Base-by-base conservation (phyloP, 2,113 vertebrate genomes). In the Sander vitreus region DNA sequence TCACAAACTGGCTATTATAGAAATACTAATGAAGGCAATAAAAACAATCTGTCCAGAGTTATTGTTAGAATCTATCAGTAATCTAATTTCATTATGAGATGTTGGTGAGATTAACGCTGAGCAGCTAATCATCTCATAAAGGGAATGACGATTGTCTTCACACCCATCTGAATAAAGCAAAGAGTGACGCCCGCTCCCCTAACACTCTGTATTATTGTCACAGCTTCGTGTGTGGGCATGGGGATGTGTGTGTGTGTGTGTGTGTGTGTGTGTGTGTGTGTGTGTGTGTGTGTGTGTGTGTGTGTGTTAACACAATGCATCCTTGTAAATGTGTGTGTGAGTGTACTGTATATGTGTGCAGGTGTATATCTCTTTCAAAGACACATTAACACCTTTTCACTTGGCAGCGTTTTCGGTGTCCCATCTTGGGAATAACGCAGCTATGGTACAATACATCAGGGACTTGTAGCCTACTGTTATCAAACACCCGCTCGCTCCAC, bases 341-440 rank as follows among this genome's bases (percentile, higher is more conserved):
- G 30, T 39, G n/a, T 15, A 33, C 54, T 30, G 23, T 76, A 66
- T 72, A 47, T 33, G 76, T 47, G 71, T 62, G 64, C 39, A n/a
- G 59, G 53, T 48, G 53, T 64, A 16, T 57, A 55, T 82, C 77
- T 90, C 82, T 85, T 48, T 80, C 73, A 70, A 80, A 63, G 48
- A 72, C 87, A 90, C 88, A 93, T 94, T 93, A 93, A 88, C 91
- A 87, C 86, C 83, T 86, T 88, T 79, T 86, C 89, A 85, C 79
- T 84, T 80, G 81, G 85, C 85, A 77, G 81, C 69, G 16, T 86
- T 86, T 83, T 76, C 74, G 73, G 80, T 48, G 47, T 74, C 58
- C 66, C 33, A 47, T 84, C 86, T 73, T 76, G 92, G 88, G 87
- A 86, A 87, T 89, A 86, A 87, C 86, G 76, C 80, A 57, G 21